Base-by-base conservation (phyloP, 1,140 invertebrate genomes). In the Ostrea edulis region DNA sequence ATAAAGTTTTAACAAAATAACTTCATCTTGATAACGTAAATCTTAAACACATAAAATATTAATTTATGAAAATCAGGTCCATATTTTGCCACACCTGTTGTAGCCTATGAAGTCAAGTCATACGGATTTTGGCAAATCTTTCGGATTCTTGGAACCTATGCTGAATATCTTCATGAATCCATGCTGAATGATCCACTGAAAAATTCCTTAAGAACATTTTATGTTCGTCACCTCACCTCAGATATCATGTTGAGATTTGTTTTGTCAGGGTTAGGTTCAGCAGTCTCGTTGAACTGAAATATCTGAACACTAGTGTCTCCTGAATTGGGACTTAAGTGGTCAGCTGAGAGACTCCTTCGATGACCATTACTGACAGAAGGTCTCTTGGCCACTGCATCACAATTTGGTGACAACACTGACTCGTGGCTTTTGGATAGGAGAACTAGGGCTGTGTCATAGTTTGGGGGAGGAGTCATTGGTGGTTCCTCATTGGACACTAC, bases 361-460 rank as follows among this genome's bases (percentile, higher is more conserved):
- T 90, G 54, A 53, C 90, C 84, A 2, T 85, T 86, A 77, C 51
- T 82, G 52, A 86, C 25, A 22, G 91, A 91, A 3, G 77, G 62
- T 52, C 87, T 14, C 81, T 44, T 53, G 83, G 85, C 7, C 84
- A 62, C 22, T 84, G 51, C 62, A 81, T 77, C 68, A 35, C 29
- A 81, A 29, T 84, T 88, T 62, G 90, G 89, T 20, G 84, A 85
- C n/a, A 90, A 85, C 9, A 92, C 62, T 82, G 90, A 92, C 83
- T 93, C 93, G 25, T 92, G 90, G 71, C 93, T 93, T 65, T 89
- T 88, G 35, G 93, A 91, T 17, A 93, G 87, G 44, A 93, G 92
- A 52, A 90, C 71, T 84, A 93, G 86, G 9, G 93, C 93, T 87
- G 90, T 87, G 14, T 92, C 91, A 86, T 93, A 93, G 87, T 92